Evolutionary conservation across 1,140 invertebrate species (phyloP).

Genomic region (Yoshiicerus persimilis): DNA sequence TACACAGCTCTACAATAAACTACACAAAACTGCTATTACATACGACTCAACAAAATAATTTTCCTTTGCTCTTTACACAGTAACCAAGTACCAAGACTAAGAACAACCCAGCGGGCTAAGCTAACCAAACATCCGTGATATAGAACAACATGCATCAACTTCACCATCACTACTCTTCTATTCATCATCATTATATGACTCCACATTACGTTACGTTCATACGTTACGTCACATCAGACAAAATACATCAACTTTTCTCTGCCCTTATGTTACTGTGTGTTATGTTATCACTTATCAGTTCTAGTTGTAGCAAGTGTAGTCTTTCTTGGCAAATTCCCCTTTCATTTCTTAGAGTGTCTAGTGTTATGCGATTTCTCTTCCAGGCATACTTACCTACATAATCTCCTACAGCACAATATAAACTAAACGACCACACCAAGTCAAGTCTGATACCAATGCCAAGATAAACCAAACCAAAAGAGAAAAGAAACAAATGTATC

Average conservation of each 20-base stretch:
- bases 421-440: neutral
- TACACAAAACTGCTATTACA: neutral
- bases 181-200: constrained; percentile 10
- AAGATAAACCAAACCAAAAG: neutral
- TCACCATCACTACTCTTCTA: constrained; percentile 12
- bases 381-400: neutral
- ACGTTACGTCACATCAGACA: neutral
- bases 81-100: neutral
- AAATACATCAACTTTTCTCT: neutral
- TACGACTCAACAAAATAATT: neutral
- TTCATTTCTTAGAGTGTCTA: neutral
- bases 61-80: neutral
- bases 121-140: neutral
- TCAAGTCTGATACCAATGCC: neutral
- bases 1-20: neutral
- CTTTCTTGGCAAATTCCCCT: neutral
- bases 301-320: neutral
- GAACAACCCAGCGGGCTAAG: neutral
- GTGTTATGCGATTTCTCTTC: neutral
- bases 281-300: too few species aligned
- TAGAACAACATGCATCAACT: neutral
- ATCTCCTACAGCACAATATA: neutral
- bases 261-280: neutral
- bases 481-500: neutral
- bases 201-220: neutral